These are phyloP conservation scores for Brachyalestes nurse DNA, from an alignment of 2,797 vertebrate genomes.

Conservation along the genomic window DNA sequence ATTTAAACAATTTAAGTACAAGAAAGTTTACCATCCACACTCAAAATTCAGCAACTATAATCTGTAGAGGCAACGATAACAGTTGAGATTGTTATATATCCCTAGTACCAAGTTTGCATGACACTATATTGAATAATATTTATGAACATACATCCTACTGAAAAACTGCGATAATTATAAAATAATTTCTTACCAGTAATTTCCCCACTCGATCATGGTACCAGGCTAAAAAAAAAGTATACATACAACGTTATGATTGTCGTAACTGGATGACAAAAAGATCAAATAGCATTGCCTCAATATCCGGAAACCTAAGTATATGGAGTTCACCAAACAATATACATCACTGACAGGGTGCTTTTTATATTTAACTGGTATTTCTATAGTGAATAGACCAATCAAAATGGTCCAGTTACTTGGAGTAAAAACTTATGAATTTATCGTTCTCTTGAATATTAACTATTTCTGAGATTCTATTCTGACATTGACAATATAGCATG, in stretches of 20 bases:
- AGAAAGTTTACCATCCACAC: conserved; percentile 58
- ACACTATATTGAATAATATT: not conserved
- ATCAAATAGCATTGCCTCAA: too few species aligned
- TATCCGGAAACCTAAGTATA: too few species aligned
- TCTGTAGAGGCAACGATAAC: conserved; percentile 73
- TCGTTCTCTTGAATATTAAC: too few species aligned
- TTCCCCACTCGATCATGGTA: conserved; percentile 99
- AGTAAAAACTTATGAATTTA: too few species aligned
- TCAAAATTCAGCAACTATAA: conserved; percentile 68
- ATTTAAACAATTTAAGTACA: not conserved
- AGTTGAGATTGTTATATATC: conserved; percentile 4
- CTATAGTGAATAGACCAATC: too few species aligned
- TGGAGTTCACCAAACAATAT: too few species aligned
- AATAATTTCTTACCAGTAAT: conserved; percentile 91
- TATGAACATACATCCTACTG: too few species aligned
- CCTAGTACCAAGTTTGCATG: not conserved
- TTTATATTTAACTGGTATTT: too few species aligned
- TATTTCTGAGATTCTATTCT: not conserved
- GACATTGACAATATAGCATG: too few species aligned
- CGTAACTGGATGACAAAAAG: too few species aligned
- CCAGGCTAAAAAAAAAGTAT: conserved; percentile 84
- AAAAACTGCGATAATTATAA: not conserved
- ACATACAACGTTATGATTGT: too few species aligned
- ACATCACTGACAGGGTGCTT: too few species aligned
- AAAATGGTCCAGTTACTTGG: not conserved